Base-by-base conservation (phyloP, 2,113 vertebrate species). In the Egretta garzetta region DNA sequence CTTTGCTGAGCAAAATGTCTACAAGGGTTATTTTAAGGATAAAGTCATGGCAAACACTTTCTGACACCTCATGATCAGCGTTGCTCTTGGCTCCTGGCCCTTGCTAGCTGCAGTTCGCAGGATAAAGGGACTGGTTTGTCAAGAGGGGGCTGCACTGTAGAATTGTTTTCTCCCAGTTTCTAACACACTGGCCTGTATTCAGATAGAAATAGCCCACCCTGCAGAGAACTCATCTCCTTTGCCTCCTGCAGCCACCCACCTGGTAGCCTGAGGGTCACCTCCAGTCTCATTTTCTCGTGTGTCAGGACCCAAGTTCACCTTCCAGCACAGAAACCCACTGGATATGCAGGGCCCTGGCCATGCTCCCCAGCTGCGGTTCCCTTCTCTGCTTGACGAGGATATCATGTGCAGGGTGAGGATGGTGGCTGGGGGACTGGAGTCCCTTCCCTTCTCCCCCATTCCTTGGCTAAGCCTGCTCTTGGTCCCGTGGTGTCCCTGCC, bases 41-140 rank as follows among this genome's bases (percentile, higher is more conserved):
- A 92, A 95, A 92, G 67, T 41, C 87, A 87, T 94, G 93, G 95
- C 93, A 94, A 96, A 90, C 67, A 33, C 96, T 97, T 95, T 92
- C 90, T 90, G 81, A 96, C 92, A 95, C 93, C 67, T 96, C 90
- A n/a, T 9, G 92, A 95, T 82, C 32, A 12, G 45, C 15, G 0
- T 56, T 88, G 90, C 53, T 94, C 32, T 97, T 97, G 94, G 94
- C 94, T 95, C 30, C 87, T 93, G 87, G 89, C 70, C 84, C 66
- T 90, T 39, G 60, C 8, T 79, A 72, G 84, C 58, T 68, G 64
- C 76, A 75, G 47, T 59, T 15, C 59, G 30, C 43, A 79, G 68
- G 60, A 59, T 52, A 79, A 67, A 87, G 56, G 49, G 63, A 14
- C 22, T 35, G 37, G 24, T 26, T 75, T 37, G n/a, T 50, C 1